Conservation (phyloP, 2,113 vertebrate species). For the Protobothrops mucrosquamatus region DNA sequence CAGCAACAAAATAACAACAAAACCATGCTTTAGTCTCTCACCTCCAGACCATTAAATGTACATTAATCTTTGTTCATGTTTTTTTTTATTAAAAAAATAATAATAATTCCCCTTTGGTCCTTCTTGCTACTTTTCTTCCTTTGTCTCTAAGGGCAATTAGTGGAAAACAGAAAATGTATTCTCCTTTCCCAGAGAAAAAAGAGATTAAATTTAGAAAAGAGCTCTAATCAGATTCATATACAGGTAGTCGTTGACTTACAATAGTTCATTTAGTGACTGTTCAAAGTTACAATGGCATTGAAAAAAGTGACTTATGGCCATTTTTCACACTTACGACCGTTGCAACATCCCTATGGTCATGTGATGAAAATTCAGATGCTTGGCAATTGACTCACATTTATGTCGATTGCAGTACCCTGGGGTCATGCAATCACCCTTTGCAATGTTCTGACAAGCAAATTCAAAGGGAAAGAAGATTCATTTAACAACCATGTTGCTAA, state of each 20-base stretch:
- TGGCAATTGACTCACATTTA: no score
- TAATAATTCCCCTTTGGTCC: not conserved
- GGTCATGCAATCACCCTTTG: no score
- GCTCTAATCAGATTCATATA: not conserved
- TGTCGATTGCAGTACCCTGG: no score
- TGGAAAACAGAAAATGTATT: not conserved
- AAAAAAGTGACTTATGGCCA: no score
- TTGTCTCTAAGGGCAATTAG: not conserved
- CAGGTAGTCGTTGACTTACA: not conserved
- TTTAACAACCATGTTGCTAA: no score
- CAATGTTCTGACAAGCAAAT: no score
- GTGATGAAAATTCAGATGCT: no score
- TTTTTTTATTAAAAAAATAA: not conserved
- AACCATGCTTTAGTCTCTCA: slow-evolving; percentile 43
- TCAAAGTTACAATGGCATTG: not conserved
- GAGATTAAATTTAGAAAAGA: not conserved
- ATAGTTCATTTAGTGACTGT: not conserved
- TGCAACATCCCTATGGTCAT: no score
- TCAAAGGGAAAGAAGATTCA: no score
- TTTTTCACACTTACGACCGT: no score
- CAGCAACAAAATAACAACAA: slow-evolving; percentile 3
- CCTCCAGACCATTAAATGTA: slow-evolving; percentile 39
- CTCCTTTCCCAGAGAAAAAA: not conserved
- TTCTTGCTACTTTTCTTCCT: not conserved
- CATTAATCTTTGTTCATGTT: not conserved